A percentile compares a stretch with the other conserved stretches of the same genome.
Conservation (phyloP, 1,140 invertebrate genomes). For the Eciton burchellii region DNA sequence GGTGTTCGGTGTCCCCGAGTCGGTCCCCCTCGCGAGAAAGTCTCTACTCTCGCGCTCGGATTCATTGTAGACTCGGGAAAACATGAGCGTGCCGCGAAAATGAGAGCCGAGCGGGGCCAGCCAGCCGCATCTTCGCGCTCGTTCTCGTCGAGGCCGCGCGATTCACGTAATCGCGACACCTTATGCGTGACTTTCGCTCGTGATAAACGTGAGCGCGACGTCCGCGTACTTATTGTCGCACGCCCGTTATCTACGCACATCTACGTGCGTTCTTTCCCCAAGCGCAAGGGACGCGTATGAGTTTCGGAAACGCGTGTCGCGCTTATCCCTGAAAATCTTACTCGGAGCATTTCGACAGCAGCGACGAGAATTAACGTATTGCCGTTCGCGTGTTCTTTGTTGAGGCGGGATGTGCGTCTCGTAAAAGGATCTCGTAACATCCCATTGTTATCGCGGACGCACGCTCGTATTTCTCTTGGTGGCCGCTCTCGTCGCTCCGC, state of each 20-base stretch:
- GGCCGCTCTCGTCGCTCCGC: neutral
- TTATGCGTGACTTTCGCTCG: conserved; percentile 39
- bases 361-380: conserved; percentile 1
- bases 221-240: conserved; percentile 30
- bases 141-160: conserved; percentile 34
- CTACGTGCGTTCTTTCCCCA: neutral
- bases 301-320: conserved; percentile 2
- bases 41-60: neutral
- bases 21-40: conserved; percentile 17
- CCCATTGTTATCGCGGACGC: neutral
- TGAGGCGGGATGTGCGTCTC: too few relatives aligned
- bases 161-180: conserved; percentile 36
- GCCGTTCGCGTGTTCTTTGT: conserved; percentile 7
- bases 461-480: conserved; percentile 42
- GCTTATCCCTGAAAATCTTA: neutral
- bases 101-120: too few relatives aligned
- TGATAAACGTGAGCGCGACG: conserved; percentile 41
- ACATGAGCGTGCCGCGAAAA: conserved; percentile 18
- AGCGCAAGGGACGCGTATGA: conserved; percentile 3
- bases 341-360: conserved; percentile 28
- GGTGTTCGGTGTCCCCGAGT: conserved; percentile 27
- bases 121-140: conserved; percentile 26
- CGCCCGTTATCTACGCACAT: conserved; percentile 9
- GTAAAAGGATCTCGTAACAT: conserved; percentile 8
- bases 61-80: neutral